Conservation (phyloP, 2,797 vertebrate genomes). For the Eulemur albifrons region DNA sequence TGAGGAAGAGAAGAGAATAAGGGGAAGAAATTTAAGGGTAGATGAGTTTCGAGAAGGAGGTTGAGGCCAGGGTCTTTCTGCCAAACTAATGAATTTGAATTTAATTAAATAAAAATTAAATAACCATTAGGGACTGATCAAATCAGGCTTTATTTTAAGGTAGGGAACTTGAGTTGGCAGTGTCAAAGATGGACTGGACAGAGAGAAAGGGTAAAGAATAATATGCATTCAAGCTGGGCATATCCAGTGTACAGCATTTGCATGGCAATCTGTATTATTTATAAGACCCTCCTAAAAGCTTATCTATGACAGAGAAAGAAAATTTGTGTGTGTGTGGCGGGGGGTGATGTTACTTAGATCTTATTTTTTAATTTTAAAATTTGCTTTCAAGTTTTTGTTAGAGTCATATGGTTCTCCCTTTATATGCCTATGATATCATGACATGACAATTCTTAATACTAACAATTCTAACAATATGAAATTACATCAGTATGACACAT, state of each 20-base stretch:
- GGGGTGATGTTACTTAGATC: neutral
- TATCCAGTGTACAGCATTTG: neutral
- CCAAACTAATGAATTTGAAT: neutral
- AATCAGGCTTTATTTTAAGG: neutral
- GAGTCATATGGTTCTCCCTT: neutral
- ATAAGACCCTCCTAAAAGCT: neutral
- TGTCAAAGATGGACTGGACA: neutral
- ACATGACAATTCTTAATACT: neutral
- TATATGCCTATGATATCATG: neutral
- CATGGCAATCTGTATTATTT: neutral
- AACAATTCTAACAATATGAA: neutral
- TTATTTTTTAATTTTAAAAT: slow-evolving; percentile 1
- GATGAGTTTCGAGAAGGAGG: neutral
- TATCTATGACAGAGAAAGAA: neutral
- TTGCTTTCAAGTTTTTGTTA: neutral
- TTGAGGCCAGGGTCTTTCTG: neutral
- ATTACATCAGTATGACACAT: neutral
- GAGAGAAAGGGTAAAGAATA: neutral
- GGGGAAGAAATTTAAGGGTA: neutral
- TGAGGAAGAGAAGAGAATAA: neutral
- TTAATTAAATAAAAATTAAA: slow-evolving; percentile 6
- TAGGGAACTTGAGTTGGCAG: neutral
- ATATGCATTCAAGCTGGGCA: neutral
- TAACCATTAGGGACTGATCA: neutral
- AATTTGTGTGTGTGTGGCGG: neutral